These are phyloP conservation scores for Musca vetustissima DNA, from an alignment of 1,140 invertebrate species.

Conservation along the genomic window DNA sequence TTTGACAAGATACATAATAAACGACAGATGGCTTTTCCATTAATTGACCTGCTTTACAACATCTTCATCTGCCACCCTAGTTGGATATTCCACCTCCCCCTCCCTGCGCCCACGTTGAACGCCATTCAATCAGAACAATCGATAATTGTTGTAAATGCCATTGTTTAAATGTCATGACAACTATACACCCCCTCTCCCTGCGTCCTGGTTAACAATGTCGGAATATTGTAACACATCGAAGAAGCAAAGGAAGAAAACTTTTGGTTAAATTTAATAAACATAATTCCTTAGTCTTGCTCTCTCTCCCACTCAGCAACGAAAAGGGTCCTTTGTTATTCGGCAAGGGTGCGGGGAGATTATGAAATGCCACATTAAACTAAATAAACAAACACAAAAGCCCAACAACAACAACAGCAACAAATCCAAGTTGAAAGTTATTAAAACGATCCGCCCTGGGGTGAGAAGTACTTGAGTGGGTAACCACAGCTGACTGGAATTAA, in stretches of 20 bases:
- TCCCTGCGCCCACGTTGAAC: background rate
- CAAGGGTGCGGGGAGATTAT: background rate
- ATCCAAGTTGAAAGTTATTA: background rate
- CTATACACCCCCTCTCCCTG: background rate
- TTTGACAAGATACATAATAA: conserved; percentile 16
- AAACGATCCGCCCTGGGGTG: background rate
- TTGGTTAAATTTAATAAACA: conserved; percentile 1
- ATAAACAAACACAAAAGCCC: conserved; percentile 10
- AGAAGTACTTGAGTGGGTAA: conserved; percentile 5
- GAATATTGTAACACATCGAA: too few relatives aligned
- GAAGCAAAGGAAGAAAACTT: background rate
- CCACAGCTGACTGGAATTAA: conserved; percentile 21
- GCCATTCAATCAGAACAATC: background rate
- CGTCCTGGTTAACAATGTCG: too few relatives aligned
- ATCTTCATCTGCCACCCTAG: background rate
- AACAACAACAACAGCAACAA: background rate
- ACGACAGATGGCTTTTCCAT: conserved; percentile 19
- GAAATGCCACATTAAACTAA: conserved; percentile 24
- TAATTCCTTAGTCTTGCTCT: background rate
- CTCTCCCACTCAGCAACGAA: too few relatives aligned
- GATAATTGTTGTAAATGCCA: conserved; percentile 14
- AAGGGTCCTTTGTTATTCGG: too few relatives aligned
- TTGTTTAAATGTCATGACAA: conserved; percentile 14
- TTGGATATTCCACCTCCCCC: background rate
- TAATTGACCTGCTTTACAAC: conserved; percentile 11